Conservation (phyloP, 92 coral and sea anemone species). For the Metridium senile region DNA sequence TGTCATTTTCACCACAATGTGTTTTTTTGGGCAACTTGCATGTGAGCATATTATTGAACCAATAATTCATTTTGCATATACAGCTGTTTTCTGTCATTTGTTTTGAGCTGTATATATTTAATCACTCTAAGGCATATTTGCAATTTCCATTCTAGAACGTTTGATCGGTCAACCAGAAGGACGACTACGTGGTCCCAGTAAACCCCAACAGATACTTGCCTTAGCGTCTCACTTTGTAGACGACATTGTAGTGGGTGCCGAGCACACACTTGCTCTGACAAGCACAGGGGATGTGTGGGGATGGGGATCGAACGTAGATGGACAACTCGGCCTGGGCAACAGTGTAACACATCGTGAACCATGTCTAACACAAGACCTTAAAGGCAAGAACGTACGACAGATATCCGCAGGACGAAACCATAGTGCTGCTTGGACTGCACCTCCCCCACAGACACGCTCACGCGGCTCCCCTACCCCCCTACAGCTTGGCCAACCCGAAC, state of each 20-base stretch:
- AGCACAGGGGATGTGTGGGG: conserved; percentile 93
- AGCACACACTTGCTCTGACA: conserved; percentile 76
- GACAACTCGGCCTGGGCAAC: conserved; percentile 84
- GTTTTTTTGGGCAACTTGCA: too few relatives aligned
- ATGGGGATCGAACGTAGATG: conserved; percentile 87
- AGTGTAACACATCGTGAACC: conserved; percentile 83
- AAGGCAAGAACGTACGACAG: conserved; percentile 80
- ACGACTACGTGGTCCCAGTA: conserved; percentile 77
- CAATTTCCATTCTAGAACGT: conserved; percentile 74
- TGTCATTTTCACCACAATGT: too few relatives aligned
- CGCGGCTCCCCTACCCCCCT: conserved; percentile 75
- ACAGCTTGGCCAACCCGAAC: conserved; percentile 77
- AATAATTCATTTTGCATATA: too few relatives aligned
- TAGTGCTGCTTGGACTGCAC: conserved; percentile 88
- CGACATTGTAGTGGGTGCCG: conserved; percentile 81
- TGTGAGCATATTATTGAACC: too few relatives aligned
- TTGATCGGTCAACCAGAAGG: conserved; percentile 91
- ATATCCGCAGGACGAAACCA: conserved; percentile 85
- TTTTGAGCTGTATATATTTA: too few relatives aligned
- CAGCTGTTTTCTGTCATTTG: too few relatives aligned
- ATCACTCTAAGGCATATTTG: too few relatives aligned
- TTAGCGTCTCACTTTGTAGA: conserved; percentile 73
- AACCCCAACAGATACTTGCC: conserved; percentile 79
- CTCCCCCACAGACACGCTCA: conserved; percentile 56
- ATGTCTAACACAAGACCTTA: conserved; percentile 59